phyloP scores from a whole-genome alignment of 2,888 invertebrate genomes.

The Agapetus fuscipes region DNA sequence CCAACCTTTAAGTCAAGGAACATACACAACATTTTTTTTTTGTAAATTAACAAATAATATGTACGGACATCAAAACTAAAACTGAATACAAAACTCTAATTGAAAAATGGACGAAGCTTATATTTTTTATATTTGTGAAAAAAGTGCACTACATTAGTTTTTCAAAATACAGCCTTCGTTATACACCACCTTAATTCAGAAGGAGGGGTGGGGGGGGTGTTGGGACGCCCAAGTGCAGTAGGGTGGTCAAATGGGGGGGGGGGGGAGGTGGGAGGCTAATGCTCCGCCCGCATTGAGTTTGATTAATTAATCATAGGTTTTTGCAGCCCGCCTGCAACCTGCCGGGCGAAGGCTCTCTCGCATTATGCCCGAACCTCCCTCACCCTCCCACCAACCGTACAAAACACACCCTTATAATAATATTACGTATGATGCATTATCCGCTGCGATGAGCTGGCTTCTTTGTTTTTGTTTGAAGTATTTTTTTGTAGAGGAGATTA shows the following conservation, averaged over 20 bases:
- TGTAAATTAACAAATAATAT: no score
- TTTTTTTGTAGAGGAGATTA: no score
- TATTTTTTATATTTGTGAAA: not conserved
- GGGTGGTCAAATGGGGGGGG: constrained; percentile 3
- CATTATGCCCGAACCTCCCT: constrained; percentile 1
- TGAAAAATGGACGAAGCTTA: not conserved
- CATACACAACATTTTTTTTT: no score
- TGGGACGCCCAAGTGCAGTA: constrained; percentile 1
- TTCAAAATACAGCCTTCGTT: no score
- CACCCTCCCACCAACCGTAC: not conserved
- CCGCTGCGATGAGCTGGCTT: no score
- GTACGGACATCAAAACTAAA: no score
- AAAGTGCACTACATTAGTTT: not conserved
- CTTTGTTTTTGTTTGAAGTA: no score
- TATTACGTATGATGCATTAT: no score
- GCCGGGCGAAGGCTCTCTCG: no score
- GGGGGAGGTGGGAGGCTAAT: constrained; percentile 8
- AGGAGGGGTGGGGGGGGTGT: constrained; percentile 1
- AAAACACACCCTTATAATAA: no score
- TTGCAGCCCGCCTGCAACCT: constrained; percentile 16
- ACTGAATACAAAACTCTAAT: not conserved
- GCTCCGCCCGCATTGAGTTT: constrained; percentile 18
- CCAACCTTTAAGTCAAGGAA: no score
- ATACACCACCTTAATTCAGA: no score
- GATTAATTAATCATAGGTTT: constrained; percentile 22